Evolutionary conservation across 1,140 invertebrate species (phyloP), one percentile per base, ranked within the genome.

Genomic region (Papilio glaucus): DNA sequence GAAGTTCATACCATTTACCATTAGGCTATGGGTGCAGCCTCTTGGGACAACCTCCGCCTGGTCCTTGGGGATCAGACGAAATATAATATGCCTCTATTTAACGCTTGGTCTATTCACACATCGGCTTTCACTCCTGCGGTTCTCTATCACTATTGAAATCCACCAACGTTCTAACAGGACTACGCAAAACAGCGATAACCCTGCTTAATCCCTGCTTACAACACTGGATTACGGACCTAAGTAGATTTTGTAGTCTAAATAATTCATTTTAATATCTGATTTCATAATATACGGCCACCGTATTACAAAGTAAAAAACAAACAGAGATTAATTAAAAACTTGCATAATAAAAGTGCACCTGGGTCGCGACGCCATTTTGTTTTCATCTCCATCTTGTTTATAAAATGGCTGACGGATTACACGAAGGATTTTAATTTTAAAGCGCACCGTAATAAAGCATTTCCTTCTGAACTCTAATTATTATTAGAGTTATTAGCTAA

Each of bases 351-450:
- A 74, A 72, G 33, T 77, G 73, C 78, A 89, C 85, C 87, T 87
- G 87, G 62, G 85, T 74, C 71, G 68, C 71, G 49, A 74, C 39
- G 39, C 74, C 80, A 85, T 83, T 80, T 83, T 85, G 77, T 80
- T 74, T 79, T 72, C 69, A 71, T 71, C 62, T 78, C 72, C 77
- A 78, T 80, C 77, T 81, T 75, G 73, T 73, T 67, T 75, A 71
- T 62, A 78, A 72, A 69, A 39, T 72, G 74, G 72, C 82, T 89
- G 88, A 90, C 83, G 88, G 87, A 90, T 89, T 89, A 90, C 82
- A 72, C 73, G 61, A 75, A 68, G 80, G 77, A 79, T 85, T 83
- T 85, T 82, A 84, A 86, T 86, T 82, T 85, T 80, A 72, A 79
- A 73, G 67, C 67, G 42, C 67, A 53, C 41, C 74, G 84, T 83